Evolutionary conservation across 1,140 invertebrate species (phyloP).

Genomic region (Andrena cerasifolii): DNA sequence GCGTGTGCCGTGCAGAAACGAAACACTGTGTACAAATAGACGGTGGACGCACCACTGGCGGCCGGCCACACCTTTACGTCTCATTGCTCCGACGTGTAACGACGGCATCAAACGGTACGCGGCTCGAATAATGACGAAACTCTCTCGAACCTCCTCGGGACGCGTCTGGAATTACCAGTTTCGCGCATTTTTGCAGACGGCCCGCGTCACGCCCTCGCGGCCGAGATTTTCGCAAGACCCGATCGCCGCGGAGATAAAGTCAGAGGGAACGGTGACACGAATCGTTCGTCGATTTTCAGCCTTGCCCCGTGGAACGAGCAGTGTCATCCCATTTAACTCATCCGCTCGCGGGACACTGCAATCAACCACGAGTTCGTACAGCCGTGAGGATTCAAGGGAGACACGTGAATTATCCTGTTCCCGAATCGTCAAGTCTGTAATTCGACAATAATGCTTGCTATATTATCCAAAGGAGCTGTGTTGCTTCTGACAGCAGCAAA

Average conservation of each 20-base stretch:
- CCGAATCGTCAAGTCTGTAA: too few species aligned
- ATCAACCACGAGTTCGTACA: too few species aligned
- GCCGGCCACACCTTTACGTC: conserved; percentile 47
- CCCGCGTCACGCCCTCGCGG: conserved; percentile 5
- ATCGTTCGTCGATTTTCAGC: too few species aligned
- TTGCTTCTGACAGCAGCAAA: too few species aligned
- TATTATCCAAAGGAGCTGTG: too few species aligned
- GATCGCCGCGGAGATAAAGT: background rate
- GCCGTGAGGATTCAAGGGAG: too few species aligned
- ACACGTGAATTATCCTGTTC: too few species aligned
- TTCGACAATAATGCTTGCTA: too few species aligned
- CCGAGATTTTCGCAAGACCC: conserved; percentile 15
- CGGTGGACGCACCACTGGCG: conserved; percentile 18
- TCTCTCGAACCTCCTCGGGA: background rate
- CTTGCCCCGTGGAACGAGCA: too few species aligned
- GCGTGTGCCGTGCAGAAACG: conserved; percentile 21
- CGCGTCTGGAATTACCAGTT: conserved; percentile 46
- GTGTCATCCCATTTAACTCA: too few species aligned
- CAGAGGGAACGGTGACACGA: background rate
- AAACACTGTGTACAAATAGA: conserved; percentile 37
- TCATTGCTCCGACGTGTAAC: conserved; percentile 45
- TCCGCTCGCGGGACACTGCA: too few species aligned
- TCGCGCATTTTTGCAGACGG: conserved; percentile 47
- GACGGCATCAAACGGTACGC: conserved; percentile 51
- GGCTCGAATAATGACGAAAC: conserved; percentile 51